phyloP scores from a whole-genome alignment of 1,140 invertebrate genomes.

The Drosophila virilis region DNA sequence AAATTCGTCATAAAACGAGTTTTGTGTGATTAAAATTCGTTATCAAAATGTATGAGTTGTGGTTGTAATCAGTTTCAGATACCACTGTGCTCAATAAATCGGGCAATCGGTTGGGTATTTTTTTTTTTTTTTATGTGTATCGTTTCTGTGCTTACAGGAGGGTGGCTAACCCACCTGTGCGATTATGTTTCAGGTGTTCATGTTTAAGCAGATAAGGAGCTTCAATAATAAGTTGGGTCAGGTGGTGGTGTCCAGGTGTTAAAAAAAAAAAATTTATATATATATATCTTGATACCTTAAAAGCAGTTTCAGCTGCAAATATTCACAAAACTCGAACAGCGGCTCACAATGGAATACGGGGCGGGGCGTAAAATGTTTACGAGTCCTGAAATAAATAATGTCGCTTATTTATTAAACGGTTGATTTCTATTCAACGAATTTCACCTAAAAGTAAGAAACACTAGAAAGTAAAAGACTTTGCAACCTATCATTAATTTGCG shows the following conservation, averaged over 20 bases:
- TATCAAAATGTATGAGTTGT: slow-evolving; percentile 17
- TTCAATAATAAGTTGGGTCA: not conserved
- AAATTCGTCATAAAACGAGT: slow-evolving; percentile 17
- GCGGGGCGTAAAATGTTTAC: too few species aligned
- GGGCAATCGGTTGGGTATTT: slow-evolving; percentile 3
- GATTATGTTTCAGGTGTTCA: slow-evolving; percentile 32
- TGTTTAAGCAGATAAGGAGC: slow-evolving; percentile 12
- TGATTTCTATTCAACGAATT: too few species aligned
- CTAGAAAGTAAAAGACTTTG: slow-evolving; percentile 3
- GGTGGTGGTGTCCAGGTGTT: not conserved
- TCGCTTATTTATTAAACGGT: too few species aligned
- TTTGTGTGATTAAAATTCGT: slow-evolving; percentile 7
- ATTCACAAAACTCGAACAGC: not conserved
- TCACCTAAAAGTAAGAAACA: too few species aligned
- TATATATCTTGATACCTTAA: not conserved
- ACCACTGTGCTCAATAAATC: not conserved
- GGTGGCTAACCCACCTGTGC: slow-evolving; percentile 7
- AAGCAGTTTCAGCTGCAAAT: not conserved
- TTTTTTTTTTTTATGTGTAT: too few species aligned
- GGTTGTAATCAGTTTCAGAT: not conserved
- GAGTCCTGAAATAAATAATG: too few species aligned
- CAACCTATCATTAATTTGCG: slow-evolving; percentile 4
- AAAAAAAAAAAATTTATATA: too few species aligned
- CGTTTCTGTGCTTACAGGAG: not conserved
- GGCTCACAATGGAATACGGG: too few species aligned